These are phyloP conservation scores for Trichonephila inaurata DNA, from an alignment of 1,140 invertebrate genomes.

Conservation along the genomic window DNA sequence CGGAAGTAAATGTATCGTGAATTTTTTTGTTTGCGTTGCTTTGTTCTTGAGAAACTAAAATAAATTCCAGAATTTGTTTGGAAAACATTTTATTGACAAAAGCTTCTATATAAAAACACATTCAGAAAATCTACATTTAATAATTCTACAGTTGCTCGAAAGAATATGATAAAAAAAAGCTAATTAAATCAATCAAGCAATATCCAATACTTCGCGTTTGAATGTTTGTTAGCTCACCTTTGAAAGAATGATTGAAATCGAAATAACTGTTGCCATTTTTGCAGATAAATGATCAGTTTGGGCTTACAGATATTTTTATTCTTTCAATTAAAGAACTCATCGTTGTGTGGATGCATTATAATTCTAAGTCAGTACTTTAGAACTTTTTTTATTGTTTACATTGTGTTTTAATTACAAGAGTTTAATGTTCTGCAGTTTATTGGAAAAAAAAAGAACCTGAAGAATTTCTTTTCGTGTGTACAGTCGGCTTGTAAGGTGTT, in stretches of 20 bases:
- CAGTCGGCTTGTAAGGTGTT: no score
- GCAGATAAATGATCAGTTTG: not conserved
- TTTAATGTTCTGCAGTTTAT: no score
- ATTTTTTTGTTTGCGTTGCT: not conserved
- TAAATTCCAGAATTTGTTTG: not conserved
- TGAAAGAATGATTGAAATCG: not conserved
- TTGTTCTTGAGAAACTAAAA: not conserved
- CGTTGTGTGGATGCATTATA: no score
- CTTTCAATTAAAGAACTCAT: no score
- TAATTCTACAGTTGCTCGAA: not conserved
- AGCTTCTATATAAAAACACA: constrained; percentile 55
- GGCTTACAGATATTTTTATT: no score
- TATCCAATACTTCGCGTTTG: not conserved
- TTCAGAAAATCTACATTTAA: constrained; percentile 29
- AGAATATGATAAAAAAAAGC: not conserved
- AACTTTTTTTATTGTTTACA: no score
- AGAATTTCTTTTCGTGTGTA: no score
- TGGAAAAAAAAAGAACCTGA: no score
- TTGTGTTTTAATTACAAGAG: no score
- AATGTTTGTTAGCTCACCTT: not conserved
- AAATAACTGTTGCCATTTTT: not conserved
- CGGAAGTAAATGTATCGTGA: not conserved
- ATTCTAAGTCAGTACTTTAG: no score
- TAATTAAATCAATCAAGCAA: not conserved
- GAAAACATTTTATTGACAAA: constrained; percentile 61